Conservation (phyloP, 2,888 invertebrate genomes). For the Adineta ricciae region DNA sequence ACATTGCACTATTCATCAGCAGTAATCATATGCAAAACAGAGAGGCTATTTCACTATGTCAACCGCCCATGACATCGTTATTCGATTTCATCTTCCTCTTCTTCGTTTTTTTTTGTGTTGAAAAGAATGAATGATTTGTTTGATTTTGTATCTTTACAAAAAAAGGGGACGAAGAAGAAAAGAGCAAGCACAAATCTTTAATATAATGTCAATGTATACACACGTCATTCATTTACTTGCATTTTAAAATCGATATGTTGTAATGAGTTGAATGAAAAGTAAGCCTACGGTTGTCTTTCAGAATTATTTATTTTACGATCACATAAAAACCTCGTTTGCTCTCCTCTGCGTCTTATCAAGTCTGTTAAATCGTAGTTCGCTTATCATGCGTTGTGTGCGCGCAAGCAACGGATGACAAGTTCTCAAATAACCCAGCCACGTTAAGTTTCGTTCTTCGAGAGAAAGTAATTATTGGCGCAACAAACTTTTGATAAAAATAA, state of each 20-base stretch:
- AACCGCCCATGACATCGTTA: background rate
- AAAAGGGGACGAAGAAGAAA: background rate
- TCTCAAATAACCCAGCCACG: slow-evolving; percentile 22
- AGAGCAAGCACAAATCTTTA: background rate
- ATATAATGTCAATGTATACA: slow-evolving; percentile 13
- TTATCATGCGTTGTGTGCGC: background rate
- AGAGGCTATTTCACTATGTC: background rate
- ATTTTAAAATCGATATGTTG: background rate
- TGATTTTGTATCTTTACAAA: background rate
- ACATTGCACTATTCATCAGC: background rate
- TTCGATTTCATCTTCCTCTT: background rate
- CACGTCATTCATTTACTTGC: background rate
- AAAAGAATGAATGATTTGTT: background rate
- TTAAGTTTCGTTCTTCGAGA: background rate
- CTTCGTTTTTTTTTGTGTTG: background rate
- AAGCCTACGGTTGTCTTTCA: background rate
- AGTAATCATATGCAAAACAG: background rate
- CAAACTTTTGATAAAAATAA: slow-evolving; percentile 15
- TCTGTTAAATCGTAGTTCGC: background rate
- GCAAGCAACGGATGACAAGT: slow-evolving; percentile 20
- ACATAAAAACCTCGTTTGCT: background rate
- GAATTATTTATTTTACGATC: background rate
- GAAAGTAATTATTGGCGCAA: background rate
- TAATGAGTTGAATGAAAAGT: background rate
- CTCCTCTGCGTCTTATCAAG: background rate